Conservation (phyloP, 2,888 invertebrate genomes). For the Cabera pusaria region DNA sequence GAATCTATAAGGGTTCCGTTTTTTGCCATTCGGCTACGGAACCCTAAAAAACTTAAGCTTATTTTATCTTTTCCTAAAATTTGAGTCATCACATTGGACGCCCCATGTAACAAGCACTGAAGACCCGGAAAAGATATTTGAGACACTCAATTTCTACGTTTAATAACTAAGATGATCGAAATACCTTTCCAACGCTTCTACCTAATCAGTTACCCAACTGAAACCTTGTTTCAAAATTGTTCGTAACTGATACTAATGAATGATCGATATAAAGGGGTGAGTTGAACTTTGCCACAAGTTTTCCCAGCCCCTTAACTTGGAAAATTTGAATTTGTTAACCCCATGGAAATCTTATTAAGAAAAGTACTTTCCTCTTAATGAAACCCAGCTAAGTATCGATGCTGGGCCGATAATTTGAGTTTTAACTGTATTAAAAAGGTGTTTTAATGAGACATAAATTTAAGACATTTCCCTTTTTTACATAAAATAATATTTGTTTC, state of each 20-base stretch:
- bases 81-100: too few species aligned
- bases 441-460: too few species aligned
- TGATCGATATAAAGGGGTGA: slow-evolving; percentile 16
- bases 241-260: slow-evolving; percentile 19
- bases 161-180: too few species aligned
- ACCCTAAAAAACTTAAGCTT: too few species aligned
- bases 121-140: too few species aligned
- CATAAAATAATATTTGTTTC: too few species aligned
- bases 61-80: too few species aligned
- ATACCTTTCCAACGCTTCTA: neutral
- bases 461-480: too few species aligned
- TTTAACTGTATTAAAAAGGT: neutral
- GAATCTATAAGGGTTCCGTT: too few species aligned
- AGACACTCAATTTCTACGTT: too few species aligned
- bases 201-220: slow-evolving; percentile 6
- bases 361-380: slow-evolving; percentile 2
- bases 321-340: slow-evolving; percentile 18
- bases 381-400: slow-evolving; percentile 5
- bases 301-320: slow-evolving; percentile 3
- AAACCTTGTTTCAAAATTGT: slow-evolving; percentile 16
- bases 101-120: too few species aligned
- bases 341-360: slow-evolving; percentile 16
- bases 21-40: too few species aligned
- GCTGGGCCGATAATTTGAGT: slow-evolving; percentile 1
- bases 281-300: slow-evolving; percentile 13